Evolutionary conservation across 1,140 invertebrate genomes (phyloP), one percentile per base, ranked within the genome.

Genomic region (Gryllus bimaculatus): DNA sequence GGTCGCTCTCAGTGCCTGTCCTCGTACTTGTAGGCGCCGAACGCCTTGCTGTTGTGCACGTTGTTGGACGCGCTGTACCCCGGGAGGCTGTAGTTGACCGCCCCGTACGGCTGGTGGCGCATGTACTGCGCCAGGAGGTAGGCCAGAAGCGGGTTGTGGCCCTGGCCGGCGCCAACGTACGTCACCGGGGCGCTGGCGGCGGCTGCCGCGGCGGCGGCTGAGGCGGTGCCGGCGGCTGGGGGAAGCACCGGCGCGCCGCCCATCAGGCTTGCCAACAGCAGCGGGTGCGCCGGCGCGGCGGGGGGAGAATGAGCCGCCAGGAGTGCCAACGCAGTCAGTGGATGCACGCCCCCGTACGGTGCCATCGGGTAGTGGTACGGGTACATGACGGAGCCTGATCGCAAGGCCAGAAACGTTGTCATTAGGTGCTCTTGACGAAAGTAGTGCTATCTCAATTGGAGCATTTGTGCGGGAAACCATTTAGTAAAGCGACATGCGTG

Each of bases 31-130:
- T 75, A 75, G 1, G 10, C 20, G 8, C 74, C 74, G 74, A 75
- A 75, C 74, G 74, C 12, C 12, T 75, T 75, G 74, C 74, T 75
- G 74, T 75, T 75, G 7, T 75, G 74, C 10, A 75, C 20, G 7
- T 75, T 75, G 74, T 75, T 75, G 74, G 74, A 13, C 10, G 74
- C 74, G 20, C 74, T 75, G 74, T 75, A 75, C 2, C 74, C 74
- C 10, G 20, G 47, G 2, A 75, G 20, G 20, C 74, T 47, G 74
- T 75, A 75, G 20, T 21, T 26, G 74, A 21, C 12, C 10, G 54
- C 54, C 10, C 20, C 20, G 20, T 75, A 75, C 10, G 74, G 74
- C n/a, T 1, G 12, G 74, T 75, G n/a, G 20, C 47, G 20, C 10
- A 5, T 20, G 74, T 75, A 75, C 20, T 75, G 74, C 20, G 20